Percentiles rank a stretch among this genome's conserved stretches.
Evolutionary conservation across 2,113 vertebrate genomes (phyloP).

Genomic region (Sitta europaea): DNA sequence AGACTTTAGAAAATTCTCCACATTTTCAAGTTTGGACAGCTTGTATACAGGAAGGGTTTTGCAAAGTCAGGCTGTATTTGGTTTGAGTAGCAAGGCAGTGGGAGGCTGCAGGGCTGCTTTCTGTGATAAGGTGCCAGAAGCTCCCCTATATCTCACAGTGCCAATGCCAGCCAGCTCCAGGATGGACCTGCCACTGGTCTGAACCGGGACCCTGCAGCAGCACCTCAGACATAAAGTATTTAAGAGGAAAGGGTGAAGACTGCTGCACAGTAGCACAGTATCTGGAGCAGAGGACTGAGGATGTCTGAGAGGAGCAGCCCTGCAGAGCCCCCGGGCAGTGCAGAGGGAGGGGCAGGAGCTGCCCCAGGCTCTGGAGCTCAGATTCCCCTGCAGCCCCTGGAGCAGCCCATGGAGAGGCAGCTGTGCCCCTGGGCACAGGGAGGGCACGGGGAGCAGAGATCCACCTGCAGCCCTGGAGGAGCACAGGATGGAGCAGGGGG

Average conservation of each 20-base stretch:
- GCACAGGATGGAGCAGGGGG: not conserved
- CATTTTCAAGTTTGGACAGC: not conserved
- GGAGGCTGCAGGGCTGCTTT: rapidly evolving
- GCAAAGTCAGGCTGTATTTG: not conserved
- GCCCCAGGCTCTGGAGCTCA: not conserved
- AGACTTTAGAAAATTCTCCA: not conserved
- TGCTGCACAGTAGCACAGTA: not conserved
- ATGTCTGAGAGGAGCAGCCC: not conserved
- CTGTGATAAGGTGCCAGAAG: not conserved
- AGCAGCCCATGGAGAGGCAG: not conserved
- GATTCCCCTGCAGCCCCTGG: not conserved
- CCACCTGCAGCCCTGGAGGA: not conserved
- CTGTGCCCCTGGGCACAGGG: not conserved
- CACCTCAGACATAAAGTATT: not conserved
- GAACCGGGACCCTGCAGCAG: not conserved
- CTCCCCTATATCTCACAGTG: rapidly evolving
- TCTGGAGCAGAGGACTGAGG: not conserved
- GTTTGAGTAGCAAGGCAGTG: not conserved
- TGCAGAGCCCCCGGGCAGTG: not conserved
- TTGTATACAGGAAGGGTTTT: not conserved
- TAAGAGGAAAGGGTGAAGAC: not conserved
- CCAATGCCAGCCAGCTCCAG: rapidly evolving
- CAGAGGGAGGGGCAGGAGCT: not conserved
- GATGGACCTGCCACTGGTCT: rapidly evolving
- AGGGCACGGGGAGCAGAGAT: not conserved